Evolutionary conservation across 2,797 vertebrate species (phyloP), one percentile per base, ranked within the genome.

Genomic region (Enteromius paludinosus): DNA sequence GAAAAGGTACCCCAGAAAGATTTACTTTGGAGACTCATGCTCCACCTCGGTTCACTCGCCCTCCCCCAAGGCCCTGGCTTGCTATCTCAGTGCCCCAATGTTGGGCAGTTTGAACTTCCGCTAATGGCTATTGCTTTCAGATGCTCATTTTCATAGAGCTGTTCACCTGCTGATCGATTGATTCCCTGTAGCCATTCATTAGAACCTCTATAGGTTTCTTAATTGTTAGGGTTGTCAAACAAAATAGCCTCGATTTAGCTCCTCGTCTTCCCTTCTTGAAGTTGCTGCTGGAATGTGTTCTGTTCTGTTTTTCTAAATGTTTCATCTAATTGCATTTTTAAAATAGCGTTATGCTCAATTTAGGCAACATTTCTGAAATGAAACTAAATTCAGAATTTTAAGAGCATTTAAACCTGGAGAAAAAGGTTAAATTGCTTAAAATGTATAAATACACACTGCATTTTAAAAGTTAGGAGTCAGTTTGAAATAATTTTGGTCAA

Each of bases 1-100:
- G 90, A 91, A 90, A 90, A 86, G 88, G 86, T 88, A 86, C 85
- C 87, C 87, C 87, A 87, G 87, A 90, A 89, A 90, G 87, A 88
- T 90, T 90, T 90, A 86, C 89, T 89, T 87, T 88, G 68, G 86
- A 87, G 89, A 78, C 71, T 66, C 83, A 38, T 69, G 70, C 83
- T 88, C 74, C 71, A 78, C 79, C 84, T 73, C 68, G 45, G 18
- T 78, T 56, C 73, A 73, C 66, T 38, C 56, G 28, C 75, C 64
- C 77, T 23, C 78, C 84, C 77, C 85, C 78, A 72, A 74, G 69
- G 61, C 83, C 83, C 78, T 81, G 78, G 74, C 69, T 83, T 20
- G 11, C 59, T 79, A 83, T 84, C 81, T 75, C 74, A 79, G 68
- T 61, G 61, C 75, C 79, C 86, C 83, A 82, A 81, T 84, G 86